Evolutionary conservation across 1,140 invertebrate species (phyloP).

Genomic region (Meloidogyne hapla): DNA sequence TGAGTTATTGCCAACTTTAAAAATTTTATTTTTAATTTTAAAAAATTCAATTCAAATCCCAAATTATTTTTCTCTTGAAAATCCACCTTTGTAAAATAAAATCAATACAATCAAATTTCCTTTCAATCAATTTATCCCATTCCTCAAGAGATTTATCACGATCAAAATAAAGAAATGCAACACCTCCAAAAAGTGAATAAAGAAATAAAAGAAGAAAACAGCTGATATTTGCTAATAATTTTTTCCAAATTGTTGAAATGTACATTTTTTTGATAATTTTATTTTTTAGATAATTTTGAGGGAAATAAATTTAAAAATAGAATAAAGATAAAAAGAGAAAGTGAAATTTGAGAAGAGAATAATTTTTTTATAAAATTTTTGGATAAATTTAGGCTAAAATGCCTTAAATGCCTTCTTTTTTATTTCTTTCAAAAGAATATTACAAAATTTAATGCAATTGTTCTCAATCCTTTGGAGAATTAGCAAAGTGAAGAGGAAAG

Average conservation of each 20-base stretch:
- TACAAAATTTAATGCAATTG: not conserved
- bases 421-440: not conserved
- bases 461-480: conserved; percentile 3
- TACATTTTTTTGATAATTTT: conserved; percentile 8
- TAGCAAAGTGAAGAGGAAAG: not conserved
- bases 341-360: not conserved
- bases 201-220: conserved; percentile 25
- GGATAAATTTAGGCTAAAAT: not conserved
- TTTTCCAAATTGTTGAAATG: conserved; percentile 15
- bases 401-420: not conserved
- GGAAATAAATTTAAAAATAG: too few relatives aligned
- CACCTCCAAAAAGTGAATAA: conserved; percentile 19
- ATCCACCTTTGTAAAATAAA: conserved; percentile 9
- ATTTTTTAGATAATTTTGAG: too few relatives aligned
- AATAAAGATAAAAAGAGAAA: too few relatives aligned
- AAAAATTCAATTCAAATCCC: not conserved
- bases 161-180: conserved; percentile 19
- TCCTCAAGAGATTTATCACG: conserved; percentile 10
- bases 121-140: conserved; percentile 13
- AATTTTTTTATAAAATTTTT: not conserved
- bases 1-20: too few relatives aligned
- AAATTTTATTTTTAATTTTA: not conserved
- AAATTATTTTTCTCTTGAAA: not conserved
- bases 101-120: conserved; percentile 18
- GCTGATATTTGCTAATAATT: conserved; percentile 16